These are phyloP conservation scores for Osmerus eperlanus DNA, from an alignment of 2,113 vertebrate species.

Conservation along the genomic window DNA sequence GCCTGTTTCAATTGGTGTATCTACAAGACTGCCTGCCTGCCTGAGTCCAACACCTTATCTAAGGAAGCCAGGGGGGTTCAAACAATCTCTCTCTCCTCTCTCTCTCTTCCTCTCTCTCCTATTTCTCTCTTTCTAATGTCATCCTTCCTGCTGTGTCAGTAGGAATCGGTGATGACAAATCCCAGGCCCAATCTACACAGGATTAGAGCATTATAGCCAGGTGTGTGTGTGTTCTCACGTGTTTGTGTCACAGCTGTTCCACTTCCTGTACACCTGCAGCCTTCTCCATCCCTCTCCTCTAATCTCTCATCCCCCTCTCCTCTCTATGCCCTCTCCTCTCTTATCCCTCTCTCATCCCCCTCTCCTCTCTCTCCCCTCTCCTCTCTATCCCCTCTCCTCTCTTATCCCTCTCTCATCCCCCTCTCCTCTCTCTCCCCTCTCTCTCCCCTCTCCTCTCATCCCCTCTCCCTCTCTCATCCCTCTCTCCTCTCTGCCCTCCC, in stretches of 20 bases:
- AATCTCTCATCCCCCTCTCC: neutral
- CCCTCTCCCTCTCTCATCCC: no score
- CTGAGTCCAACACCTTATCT: constrained; percentile 29
- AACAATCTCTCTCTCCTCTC: constrained; percentile 20
- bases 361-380: neutral
- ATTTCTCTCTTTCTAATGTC: neutral
- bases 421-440: neutral
- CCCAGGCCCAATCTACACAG: constrained; percentile 3
- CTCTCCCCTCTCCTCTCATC: neutral
- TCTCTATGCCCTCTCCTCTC: neutral
- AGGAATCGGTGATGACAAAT: constrained; percentile 5
- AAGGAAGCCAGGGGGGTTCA: constrained; percentile 29
- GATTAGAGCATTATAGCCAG: neutral
- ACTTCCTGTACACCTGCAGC: neutral
- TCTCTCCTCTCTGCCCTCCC: no score
- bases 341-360: neutral
- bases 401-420: neutral
- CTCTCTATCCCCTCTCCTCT: no score
- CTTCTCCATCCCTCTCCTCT: constrained; percentile 6
- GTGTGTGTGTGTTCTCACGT: neutral
- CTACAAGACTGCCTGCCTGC: neutral
- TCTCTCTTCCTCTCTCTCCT: constrained; percentile 10
- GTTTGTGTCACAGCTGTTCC: neutral
- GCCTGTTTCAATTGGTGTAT: constrained; percentile 22
- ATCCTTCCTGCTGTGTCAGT: neutral